These are phyloP conservation scores for Microplitis demolitor DNA, from an alignment of 1,140 invertebrate genomes.

Conservation along the genomic window DNA sequence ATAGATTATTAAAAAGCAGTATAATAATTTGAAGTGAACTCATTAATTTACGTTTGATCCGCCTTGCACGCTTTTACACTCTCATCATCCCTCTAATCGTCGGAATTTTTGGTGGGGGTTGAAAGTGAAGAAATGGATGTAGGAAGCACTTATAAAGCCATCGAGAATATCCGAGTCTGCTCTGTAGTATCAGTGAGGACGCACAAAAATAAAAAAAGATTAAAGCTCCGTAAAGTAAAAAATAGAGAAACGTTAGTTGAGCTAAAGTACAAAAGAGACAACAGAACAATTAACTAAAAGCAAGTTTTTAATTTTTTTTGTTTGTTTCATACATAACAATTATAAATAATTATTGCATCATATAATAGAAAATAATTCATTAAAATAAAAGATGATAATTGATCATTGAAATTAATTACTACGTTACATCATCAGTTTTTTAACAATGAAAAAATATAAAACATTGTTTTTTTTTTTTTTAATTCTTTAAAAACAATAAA, in stretches of 20 bases:
- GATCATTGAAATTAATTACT: background rate
- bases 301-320: no score
- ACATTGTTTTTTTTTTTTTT: no score
- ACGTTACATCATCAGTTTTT: background rate
- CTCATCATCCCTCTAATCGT: conserved; percentile 30
- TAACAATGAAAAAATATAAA: background rate
- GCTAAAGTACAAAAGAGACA: no score
- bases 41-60: conserved; percentile 41
- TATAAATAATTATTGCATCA: background rate
- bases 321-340: background rate
- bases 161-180: no score
- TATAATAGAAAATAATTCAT: background rate
- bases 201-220: background rate
- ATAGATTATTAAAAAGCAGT: no score
- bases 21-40: conserved; percentile 10
- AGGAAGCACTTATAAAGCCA: background rate
- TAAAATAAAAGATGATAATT: background rate
- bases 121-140: conserved; percentile 8
- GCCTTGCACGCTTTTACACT: conserved; percentile 20
- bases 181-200: background rate
- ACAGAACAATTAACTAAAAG: no score
- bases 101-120: background rate
- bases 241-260: no score
- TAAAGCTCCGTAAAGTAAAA: no score
- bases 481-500: no score